These are phyloP conservation scores for Doryteuthis pealeii DNA, from an alignment of 1,140 invertebrate genomes.

Conservation along the genomic window DNA sequence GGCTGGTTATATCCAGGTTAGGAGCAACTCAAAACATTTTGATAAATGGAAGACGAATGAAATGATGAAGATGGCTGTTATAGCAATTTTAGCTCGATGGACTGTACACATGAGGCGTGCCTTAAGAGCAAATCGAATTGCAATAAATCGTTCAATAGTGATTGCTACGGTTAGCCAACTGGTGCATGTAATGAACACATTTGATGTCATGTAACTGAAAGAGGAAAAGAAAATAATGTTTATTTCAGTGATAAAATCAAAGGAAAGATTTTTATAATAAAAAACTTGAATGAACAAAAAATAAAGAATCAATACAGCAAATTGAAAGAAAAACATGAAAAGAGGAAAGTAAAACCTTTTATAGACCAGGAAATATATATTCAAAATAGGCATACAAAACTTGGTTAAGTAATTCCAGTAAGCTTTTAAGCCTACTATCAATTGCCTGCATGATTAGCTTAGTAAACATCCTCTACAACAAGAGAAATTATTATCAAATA, in stretches of 20 bases:
- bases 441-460: too few relatives aligned
- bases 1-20: constrained; percentile 53
- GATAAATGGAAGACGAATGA: constrained; percentile 85
- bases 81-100: constrained; percentile 79
- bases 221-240: neutral
- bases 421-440: too few relatives aligned
- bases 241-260: neutral
- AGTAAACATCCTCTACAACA: too few relatives aligned
- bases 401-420: too few relatives aligned
- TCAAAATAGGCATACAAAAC: too few relatives aligned
- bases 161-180: constrained; percentile 92
- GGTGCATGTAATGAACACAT: constrained; percentile 83
- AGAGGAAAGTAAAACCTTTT: too few relatives aligned
- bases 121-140: constrained; percentile 87
- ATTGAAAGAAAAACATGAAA: too few relatives aligned
- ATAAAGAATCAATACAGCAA: neutral
- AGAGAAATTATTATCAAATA: too few relatives aligned
- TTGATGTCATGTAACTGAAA: constrained; percentile 74
- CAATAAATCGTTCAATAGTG: constrained; percentile 90
- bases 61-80: constrained; percentile 78
- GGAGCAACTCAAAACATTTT: constrained; percentile 59
- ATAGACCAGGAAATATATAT: too few relatives aligned
- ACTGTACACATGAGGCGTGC: constrained; percentile 87
- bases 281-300: too few relatives aligned
- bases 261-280: neutral